Conservation (phyloP, 37 sponge, comb jelly and placozoan species). For the Theonella swinhoei region DNA sequence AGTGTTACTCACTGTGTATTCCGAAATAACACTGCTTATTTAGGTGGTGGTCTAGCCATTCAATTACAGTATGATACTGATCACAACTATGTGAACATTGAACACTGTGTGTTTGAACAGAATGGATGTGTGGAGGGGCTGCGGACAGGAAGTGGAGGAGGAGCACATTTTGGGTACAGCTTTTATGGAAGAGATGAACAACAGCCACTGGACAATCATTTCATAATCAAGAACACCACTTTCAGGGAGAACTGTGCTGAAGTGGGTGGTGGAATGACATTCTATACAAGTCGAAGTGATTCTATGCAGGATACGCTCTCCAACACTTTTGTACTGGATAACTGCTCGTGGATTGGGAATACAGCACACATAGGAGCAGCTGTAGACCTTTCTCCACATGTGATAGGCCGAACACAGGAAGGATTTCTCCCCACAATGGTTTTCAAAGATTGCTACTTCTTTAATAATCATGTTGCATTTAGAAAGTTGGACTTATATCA, state of each 20-base stretch:
- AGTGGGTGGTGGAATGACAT: background rate
- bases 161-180: background rate
- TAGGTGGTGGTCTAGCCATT: constrained; percentile 19
- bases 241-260: background rate
- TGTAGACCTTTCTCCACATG: constrained; percentile 20
- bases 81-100: background rate
- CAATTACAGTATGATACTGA: background rate
- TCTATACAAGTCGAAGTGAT: background rate
- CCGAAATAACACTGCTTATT: background rate
- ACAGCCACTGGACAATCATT: background rate
- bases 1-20: background rate
- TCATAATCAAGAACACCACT: background rate
- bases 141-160: background rate
- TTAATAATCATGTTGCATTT: background rate
- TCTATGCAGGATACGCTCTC: background rate
- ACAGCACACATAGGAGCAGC: constrained; percentile 28
- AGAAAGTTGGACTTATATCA: background rate
- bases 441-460: background rate
- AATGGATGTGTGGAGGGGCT: background rate
- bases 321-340: background rate
- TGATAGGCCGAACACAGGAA: background rate
- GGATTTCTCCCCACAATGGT: constrained; percentile 1
- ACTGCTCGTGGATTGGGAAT: constrained; percentile 23
- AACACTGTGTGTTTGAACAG: background rate
- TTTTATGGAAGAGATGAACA: background rate